Evolutionary conservation across 2,113 vertebrate genomes (phyloP), one percentile per base, ranked within the genome.

Genomic region (Cololabis saira): DNA sequence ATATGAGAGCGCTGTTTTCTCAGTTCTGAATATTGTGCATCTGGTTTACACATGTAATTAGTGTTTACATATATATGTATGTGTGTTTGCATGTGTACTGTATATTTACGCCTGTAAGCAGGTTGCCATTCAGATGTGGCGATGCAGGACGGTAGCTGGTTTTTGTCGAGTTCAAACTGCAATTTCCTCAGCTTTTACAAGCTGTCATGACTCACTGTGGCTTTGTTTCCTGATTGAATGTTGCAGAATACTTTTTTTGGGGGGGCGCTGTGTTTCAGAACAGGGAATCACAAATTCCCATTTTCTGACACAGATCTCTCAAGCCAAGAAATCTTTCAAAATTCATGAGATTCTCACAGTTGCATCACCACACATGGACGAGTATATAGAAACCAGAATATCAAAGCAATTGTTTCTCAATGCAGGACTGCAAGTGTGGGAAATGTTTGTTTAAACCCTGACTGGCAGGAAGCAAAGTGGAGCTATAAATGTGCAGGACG

Each of bases 161-260:
- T 76, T 65, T 76, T 58, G 70, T 69, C 53, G 60, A 61, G 50
- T 58, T 41, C 56, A 76, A 72, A 43, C 58, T 68, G 56, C 67
- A 81, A 56, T 82, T 81, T 80, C 12, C 54, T 50, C 59, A 57
- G 64, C 52, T 87, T 80, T 87, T 68, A 75, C 77, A 67, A 80
- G 74, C 72, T 77, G 65, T 70, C 73, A 66, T 43, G 43, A 77
- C 72, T 70, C 61, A 27, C 63, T 69, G 65, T 67, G 55, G 80
- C 53, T 69, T 67, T 62, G 53, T 70, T 61, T 53, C 47, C 53
- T 59, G 68, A 79, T 67, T 81, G 72, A 61, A 67, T 40, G 70
- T 53, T 61, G 61, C 24, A 40, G 18, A 18, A 61, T 64, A 15
- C 16, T 61, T 42, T 18, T 24, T 33, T 43, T 24, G 30, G 21